These are phyloP conservation scores for Drosophila formosana DNA, from an alignment of 2,888 invertebrate species.

Conservation along the genomic window DNA sequence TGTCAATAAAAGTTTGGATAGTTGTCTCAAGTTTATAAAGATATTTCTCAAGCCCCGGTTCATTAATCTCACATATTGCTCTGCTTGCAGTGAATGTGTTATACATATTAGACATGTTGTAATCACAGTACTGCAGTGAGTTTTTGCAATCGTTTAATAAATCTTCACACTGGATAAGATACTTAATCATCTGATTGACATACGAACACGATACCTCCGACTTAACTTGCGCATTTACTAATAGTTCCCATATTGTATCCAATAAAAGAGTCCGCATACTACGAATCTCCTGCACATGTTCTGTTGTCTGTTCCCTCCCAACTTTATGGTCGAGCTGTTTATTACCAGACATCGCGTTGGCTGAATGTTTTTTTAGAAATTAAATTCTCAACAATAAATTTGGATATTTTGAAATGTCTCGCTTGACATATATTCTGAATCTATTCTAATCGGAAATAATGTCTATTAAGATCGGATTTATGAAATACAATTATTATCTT, in stretches of 20 bases:
- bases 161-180: constrained; percentile 11
- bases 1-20: not conserved
- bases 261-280: constrained; percentile 15
- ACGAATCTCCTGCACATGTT: not conserved
- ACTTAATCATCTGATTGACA: not conserved
- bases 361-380: constrained; percentile 12
- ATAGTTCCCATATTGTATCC: constrained; percentile 11
- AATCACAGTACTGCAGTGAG: not conserved
- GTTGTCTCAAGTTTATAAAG: not conserved
- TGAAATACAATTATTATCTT: not conserved
- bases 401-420: not conserved
- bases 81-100: not conserved
- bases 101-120: not conserved
- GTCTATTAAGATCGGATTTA: not conserved
- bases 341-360: constrained; percentile 4
- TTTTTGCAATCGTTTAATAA: constrained; percentile 18
- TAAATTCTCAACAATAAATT: constrained; percentile 21
- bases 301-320: not conserved
- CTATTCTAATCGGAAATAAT: not conserved
- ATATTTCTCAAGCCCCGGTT: constrained; percentile 4
- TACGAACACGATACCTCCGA: not conserved
- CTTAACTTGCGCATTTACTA: constrained; percentile 8
- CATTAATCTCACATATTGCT: not conserved
- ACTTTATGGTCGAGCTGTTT: not conserved
- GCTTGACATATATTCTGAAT: constrained; percentile 24